Evolutionary conservation across 2,113 vertebrate species (phyloP).

Genomic region (Sorex araneus): DNA sequence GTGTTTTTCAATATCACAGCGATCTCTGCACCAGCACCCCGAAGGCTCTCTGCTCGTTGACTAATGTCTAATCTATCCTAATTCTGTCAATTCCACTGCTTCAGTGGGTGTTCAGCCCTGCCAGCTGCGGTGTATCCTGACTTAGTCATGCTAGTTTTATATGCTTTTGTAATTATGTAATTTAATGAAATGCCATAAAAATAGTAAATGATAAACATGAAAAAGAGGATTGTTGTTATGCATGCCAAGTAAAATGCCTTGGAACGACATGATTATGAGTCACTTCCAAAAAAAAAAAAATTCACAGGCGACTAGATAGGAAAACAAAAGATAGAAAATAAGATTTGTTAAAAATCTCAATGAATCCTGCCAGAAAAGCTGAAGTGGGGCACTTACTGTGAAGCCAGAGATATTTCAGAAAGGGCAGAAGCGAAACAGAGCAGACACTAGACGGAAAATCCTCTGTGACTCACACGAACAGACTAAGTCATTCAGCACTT

Average conservation of each 20-base stretch:
- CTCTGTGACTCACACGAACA: not conserved
- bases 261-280: conserved; percentile 57
- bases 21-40: not conserved
- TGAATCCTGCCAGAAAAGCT: conserved; percentile 19
- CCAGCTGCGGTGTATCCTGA: conserved; percentile 21
- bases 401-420: not conserved
- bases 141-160: conserved; percentile 34
- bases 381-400: not conserved
- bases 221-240: conserved; percentile 49
- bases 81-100: not conserved
- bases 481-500: not conserved
- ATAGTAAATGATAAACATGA: conserved; percentile 63
- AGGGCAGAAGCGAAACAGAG: not conserved
- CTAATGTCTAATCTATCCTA: conserved; percentile 43
- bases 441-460: not conserved
- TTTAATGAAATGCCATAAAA: conserved; percentile 72
- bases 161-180: conserved; percentile 64
- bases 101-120: conserved; percentile 8
- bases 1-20: conserved; percentile 1
- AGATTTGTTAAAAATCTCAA: conserved; percentile 45
- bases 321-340: conserved; percentile 55
- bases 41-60: not conserved
- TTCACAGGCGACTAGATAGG: conserved; percentile 30
- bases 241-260: conserved; percentile 23
- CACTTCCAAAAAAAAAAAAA: conserved; percentile 16